A percentile compares a stretch with the other conserved stretches of the same genome.
phyloP scores from a whole-genome alignment of 2,113 vertebrate species.

The Bucco capensis region DNA sequence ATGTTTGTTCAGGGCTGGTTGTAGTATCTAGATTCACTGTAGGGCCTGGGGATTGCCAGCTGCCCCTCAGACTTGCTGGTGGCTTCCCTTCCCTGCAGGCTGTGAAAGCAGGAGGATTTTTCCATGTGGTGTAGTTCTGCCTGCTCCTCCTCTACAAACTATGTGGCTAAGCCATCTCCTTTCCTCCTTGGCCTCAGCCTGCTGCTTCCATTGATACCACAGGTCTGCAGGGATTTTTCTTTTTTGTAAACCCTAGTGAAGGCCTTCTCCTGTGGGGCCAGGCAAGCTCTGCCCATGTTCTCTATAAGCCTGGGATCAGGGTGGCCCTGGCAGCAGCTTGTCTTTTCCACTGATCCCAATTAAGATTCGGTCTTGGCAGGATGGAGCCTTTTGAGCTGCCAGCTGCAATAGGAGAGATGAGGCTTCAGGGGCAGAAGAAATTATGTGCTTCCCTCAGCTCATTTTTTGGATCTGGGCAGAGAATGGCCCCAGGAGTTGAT shows the following conservation, averaged over 20 bases:
- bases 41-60: background rate
- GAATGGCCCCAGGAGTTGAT: constrained; percentile 14
- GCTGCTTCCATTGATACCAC: background rate
- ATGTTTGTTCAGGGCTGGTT: background rate
- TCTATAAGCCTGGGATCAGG: background rate
- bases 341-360: constrained; percentile 63
- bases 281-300: background rate
- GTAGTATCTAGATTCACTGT: background rate
- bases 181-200: background rate
- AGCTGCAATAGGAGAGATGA: constrained; percentile 49
- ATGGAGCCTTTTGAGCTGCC: constrained; percentile 23
- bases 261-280: background rate
- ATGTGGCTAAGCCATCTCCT: background rate
- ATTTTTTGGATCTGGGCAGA: background rate
- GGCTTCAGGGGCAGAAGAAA: constrained; percentile 46
- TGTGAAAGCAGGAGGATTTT: background rate
- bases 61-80: background rate
- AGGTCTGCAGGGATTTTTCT: background rate
- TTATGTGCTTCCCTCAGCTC: constrained; percentile 20
- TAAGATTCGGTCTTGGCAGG: constrained; percentile 47
- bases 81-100: background rate
- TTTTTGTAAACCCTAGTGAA: background rate
- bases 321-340: constrained; percentile 38
- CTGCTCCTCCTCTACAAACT: background rate
- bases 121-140: background rate